A percentile compares a stretch with the other conserved stretches of the same genome.
These are phyloP conservation scores for Elephantulus edwardii DNA, from an alignment of 2,113 vertebrate species.

Conservation along the genomic window DNA sequence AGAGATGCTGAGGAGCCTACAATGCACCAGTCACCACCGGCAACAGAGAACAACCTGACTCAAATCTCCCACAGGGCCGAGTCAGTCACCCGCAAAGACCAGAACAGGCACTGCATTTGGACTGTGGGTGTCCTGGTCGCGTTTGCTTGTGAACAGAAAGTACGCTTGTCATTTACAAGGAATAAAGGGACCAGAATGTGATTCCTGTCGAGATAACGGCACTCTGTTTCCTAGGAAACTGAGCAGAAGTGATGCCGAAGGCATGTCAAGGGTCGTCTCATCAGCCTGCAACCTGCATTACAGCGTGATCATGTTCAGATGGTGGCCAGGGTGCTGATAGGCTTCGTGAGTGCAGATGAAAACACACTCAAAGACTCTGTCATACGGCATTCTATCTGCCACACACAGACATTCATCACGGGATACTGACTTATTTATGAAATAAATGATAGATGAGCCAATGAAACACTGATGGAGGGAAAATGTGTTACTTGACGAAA, in stretches of 20 bases:
- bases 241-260: background rate
- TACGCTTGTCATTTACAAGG: background rate
- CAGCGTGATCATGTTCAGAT: background rate
- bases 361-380: background rate
- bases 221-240: constrained; percentile 16
- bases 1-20: background rate
- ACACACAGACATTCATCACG: background rate
- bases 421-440: background rate
- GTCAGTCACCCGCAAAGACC: background rate
- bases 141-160: background rate
- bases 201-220: background rate
- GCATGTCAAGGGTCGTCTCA: background rate
- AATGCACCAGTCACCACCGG: background rate
- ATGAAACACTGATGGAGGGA: background rate
- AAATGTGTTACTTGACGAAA: background rate
- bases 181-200: background rate
- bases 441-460: background rate
- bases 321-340: background rate
- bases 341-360: background rate
- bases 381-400: background rate
- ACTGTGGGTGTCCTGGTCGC: background rate
- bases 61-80: rapidly evolving
- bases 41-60: background rate
- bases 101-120: background rate
- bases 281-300: background rate